phyloP scores from a whole-genome alignment of 2,888 invertebrate species.

The Drosophila affinis region DNA sequence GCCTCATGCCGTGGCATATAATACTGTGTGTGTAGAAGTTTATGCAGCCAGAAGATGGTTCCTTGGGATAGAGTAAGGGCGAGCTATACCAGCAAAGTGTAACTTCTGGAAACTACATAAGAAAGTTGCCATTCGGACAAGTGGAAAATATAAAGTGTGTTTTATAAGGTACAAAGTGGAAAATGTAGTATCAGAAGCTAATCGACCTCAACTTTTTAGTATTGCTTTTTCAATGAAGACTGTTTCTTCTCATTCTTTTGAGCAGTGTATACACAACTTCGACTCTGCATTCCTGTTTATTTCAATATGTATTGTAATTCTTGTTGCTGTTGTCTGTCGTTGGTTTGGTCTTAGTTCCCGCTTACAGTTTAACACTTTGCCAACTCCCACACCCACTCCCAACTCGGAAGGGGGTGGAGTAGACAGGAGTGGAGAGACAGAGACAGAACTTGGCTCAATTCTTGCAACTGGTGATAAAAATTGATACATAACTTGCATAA shows the following conservation, averaged over 20 bases:
- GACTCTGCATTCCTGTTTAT: slow-evolving; percentile 5
- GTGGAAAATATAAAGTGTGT: too few relatives aligned
- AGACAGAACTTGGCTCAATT: slow-evolving; percentile 49
- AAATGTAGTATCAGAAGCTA: too few relatives aligned
- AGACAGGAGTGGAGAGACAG: not conserved
- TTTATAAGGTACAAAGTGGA: too few relatives aligned
- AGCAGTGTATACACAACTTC: slow-evolving; percentile 28
- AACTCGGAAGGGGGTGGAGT: too few relatives aligned
- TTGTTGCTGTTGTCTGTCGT: slow-evolving; percentile 16
- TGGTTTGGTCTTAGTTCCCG: slow-evolving; percentile 56
- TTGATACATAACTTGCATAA: slow-evolving; percentile 83
- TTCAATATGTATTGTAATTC: slow-evolving; percentile 15
- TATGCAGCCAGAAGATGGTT: slow-evolving; percentile 28
- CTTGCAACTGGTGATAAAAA: slow-evolving; percentile 81
- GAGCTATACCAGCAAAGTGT: not conserved
- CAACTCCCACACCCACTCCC: not conserved
- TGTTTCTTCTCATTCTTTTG: not conserved
- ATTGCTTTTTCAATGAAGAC: not conserved
- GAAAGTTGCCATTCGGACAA: too few relatives aligned
- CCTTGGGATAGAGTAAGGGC: slow-evolving; percentile 13
- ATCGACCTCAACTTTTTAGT: too few relatives aligned
- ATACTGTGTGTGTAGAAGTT: slow-evolving; percentile 46
- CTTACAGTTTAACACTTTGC: slow-evolving; percentile 77
- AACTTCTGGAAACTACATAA: not conserved
- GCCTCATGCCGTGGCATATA: slow-evolving; percentile 37